phyloP scores from a whole-genome alignment of 1,140 invertebrate species.

The Caerostris extrusa region DNA sequence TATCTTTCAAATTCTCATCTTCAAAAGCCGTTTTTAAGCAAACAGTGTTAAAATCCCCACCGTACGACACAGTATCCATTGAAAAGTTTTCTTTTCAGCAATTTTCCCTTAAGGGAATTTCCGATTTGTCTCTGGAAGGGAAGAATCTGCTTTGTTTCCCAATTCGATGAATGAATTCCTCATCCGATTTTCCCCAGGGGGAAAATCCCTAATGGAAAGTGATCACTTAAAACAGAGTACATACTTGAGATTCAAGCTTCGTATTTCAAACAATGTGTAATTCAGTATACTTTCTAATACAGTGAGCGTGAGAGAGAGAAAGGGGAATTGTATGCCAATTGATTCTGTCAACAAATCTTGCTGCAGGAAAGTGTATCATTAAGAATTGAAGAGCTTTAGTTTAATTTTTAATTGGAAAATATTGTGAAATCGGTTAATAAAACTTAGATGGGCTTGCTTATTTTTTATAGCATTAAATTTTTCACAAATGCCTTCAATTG shows the following conservation, averaged over 20 bases:
- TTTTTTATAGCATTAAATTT: no score
- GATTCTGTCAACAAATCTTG: neutral
- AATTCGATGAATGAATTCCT: neutral
- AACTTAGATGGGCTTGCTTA: neutral
- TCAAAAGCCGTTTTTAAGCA: neutral
- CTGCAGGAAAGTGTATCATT: neutral
- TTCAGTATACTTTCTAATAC: neutral
- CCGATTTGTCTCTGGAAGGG: neutral
- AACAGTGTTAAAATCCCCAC: neutral
- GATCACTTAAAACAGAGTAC: constrained; percentile 18
- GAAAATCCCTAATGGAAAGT: neutral
- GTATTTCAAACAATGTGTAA: neutral
- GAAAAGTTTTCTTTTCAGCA: neutral
- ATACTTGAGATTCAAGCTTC: neutral
- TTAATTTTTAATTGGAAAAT: neutral
- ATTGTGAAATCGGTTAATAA: neutral
- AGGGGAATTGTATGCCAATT: neutral
- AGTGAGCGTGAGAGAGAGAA: neutral
- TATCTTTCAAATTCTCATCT: neutral
- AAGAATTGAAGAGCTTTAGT: neutral
- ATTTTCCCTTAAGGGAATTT: neutral
- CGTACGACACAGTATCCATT: neutral
- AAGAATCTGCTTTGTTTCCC: neutral
- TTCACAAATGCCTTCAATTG: no score
- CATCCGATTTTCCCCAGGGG: neutral